Conservation (phyloP, 1,140 invertebrate genomes). For the Chrysomallon squamiferum region DNA sequence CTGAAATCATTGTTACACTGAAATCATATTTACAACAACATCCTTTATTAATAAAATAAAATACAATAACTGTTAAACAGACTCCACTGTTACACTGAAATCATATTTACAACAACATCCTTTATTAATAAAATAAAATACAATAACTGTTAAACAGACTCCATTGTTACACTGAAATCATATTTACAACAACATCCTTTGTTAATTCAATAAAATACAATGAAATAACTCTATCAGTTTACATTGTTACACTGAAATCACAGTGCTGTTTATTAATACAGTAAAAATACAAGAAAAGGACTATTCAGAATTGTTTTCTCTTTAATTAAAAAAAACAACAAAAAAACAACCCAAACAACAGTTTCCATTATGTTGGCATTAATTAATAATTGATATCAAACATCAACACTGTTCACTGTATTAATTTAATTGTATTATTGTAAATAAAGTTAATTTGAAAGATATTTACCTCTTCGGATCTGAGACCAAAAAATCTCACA, state of each 20-base stretch:
- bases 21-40: slow-evolving; percentile 26
- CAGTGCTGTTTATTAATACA: background rate
- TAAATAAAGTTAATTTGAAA: too few relatives aligned
- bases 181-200: background rate
- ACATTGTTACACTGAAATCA: slow-evolving; percentile 76
- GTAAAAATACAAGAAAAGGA: background rate
- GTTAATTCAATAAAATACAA: too few relatives aligned
- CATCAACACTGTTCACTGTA: too few relatives aligned
- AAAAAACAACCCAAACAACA: too few relatives aligned
- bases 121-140: background rate
- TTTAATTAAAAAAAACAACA: too few relatives aligned
- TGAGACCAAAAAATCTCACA: slow-evolving; percentile 73
- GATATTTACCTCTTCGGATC: slow-evolving; percentile 75
- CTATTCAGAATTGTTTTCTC: too few relatives aligned
- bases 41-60: too few relatives aligned
- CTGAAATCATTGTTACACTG: slow-evolving; percentile 75
- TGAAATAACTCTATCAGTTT: too few relatives aligned
- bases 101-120: slow-evolving; percentile 3
- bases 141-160: slow-evolving; percentile 81
- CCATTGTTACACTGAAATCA: slow-evolving; percentile 76
- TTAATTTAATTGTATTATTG: too few relatives aligned
- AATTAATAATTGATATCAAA: too few relatives aligned
- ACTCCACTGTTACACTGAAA: slow-evolving; percentile 76
- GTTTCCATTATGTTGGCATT: too few relatives aligned
- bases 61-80: too few relatives aligned